phyloP scores from a whole-genome alignment of 2,113 vertebrate genomes.

The Corythornis madagascariensis region DNA sequence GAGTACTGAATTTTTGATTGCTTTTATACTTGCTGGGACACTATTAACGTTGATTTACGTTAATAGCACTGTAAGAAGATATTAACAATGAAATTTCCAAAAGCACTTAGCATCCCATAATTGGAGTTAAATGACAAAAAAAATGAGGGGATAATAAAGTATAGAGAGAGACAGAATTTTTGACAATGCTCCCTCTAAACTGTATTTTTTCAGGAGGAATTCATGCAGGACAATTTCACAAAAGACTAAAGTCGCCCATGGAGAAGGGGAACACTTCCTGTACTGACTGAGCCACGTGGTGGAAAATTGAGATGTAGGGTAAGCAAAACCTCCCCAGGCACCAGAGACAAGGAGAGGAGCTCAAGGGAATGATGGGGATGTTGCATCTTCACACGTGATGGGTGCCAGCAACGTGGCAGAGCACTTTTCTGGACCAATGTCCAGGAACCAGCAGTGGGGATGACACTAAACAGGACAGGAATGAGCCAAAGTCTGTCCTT shows the following conservation, averaged over 20 bases:
- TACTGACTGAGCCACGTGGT: background rate
- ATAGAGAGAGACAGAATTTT: slow-evolving; percentile 70
- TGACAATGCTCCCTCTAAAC: slow-evolving; percentile 77
- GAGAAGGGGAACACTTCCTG: slow-evolving; percentile 7
- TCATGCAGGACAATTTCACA: slow-evolving; percentile 53
- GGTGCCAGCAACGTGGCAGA: background rate
- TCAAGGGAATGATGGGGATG: background rate
- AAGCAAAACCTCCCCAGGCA: background rate
- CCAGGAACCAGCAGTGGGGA: background rate
- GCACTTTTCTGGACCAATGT: background rate
- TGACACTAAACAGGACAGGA: background rate
- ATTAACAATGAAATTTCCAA: slow-evolving; percentile 88
- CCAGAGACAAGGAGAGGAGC: background rate
- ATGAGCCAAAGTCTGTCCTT: fast-evolving
- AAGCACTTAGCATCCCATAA: slow-evolving; percentile 88
- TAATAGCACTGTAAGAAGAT: slow-evolving; percentile 87
- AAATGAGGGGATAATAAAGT: slow-evolving; percentile 81
- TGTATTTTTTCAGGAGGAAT: slow-evolving; percentile 70
- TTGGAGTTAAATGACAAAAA: slow-evolving; percentile 88
- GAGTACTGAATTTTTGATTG: slow-evolving; percentile 90
- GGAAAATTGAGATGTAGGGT: background rate
- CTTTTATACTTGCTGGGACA: slow-evolving; percentile 87
- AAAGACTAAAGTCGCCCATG: slow-evolving; percentile 48
- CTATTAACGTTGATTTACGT: slow-evolving; percentile 89
- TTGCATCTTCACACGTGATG: background rate